phyloP scores from a whole-genome alignment of 2,113 vertebrate species.

The Alces alces region DNA sequence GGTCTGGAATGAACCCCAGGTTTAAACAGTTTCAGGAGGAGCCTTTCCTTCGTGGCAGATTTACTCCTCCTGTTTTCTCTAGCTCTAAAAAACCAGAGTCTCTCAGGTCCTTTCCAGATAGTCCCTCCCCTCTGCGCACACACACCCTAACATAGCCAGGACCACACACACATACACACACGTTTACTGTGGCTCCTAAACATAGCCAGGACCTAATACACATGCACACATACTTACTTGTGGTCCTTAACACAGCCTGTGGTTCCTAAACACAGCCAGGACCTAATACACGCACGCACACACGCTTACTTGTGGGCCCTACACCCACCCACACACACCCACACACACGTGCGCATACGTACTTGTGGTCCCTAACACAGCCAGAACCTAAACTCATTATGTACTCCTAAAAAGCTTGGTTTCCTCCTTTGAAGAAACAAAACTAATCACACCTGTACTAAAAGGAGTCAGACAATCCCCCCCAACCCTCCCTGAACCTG shows the following conservation, averaged over 20 bases:
- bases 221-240: no score
- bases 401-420: not conserved
- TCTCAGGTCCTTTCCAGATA: rapidly evolving
- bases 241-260: no score
- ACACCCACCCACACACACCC: not conserved
- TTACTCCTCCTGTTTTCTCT: not conserved
- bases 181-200: no score
- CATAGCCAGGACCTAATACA: no score
- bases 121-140: rapidly evolving
- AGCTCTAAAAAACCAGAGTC: not conserved
- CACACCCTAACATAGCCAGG: not conserved
- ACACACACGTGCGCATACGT: rapidly evolving
- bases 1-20: not conserved
- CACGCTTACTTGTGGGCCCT: not conserved
- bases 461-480: not conserved
- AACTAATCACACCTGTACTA: rapidly evolving
- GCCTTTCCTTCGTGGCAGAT: rapidly evolving
- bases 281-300: no score
- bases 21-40: not conserved
- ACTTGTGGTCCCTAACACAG: not conserved
- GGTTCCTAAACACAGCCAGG: no score
- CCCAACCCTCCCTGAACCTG: not conserved
- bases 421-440: not conserved
- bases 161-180: rapidly evolving
- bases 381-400: not conserved